Evolutionary conservation across 2,888 invertebrate species (phyloP).

Genomic region (Macrosoma leucophasiata): DNA sequence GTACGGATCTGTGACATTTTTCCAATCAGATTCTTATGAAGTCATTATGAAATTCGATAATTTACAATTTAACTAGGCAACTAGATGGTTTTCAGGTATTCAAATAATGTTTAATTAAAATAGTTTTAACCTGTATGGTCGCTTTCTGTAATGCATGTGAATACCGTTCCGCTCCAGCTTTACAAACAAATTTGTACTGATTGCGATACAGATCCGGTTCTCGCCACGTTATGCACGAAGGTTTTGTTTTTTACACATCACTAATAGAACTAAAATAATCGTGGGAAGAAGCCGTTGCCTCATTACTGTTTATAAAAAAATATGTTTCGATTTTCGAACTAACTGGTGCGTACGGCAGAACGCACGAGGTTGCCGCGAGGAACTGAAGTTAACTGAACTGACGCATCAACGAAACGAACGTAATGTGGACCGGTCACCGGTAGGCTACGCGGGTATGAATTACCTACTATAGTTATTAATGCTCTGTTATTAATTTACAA

Average conservation of each 20-base stretch:
- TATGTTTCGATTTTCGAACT: conserved; percentile 22
- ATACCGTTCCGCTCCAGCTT: conserved; percentile 71
- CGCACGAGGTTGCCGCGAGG: conserved; percentile 48
- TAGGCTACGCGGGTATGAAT: conserved; percentile 45
- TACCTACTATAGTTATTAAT: conserved; percentile 49
- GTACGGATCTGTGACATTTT: too few species aligned
- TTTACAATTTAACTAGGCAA: too few species aligned
- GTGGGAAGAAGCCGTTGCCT: too few species aligned
- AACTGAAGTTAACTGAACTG: conserved; percentile 42
- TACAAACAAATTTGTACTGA: conserved; percentile 43
- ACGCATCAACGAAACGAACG: conserved; percentile 46
- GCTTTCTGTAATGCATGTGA: conserved; percentile 74
- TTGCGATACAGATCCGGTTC: conserved; percentile 33
- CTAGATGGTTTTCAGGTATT: too few species aligned
- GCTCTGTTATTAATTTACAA: conserved; percentile 58
- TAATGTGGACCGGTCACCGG: conserved; percentile 40
- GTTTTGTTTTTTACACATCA: conserved; percentile 18
- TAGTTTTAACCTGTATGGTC: conserved; percentile 66
- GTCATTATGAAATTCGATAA: too few species aligned
- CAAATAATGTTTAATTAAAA: too few species aligned
- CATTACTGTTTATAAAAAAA: conserved; percentile 19
- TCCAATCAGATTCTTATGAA: too few species aligned
- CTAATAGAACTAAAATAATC: conserved; percentile 16
- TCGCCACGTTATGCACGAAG: conserved; percentile 4
- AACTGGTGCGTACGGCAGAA: conserved; percentile 37